Conservation (phyloP, 1,140 invertebrate genomes). For the Drosophila sulfurigaster region DNA sequence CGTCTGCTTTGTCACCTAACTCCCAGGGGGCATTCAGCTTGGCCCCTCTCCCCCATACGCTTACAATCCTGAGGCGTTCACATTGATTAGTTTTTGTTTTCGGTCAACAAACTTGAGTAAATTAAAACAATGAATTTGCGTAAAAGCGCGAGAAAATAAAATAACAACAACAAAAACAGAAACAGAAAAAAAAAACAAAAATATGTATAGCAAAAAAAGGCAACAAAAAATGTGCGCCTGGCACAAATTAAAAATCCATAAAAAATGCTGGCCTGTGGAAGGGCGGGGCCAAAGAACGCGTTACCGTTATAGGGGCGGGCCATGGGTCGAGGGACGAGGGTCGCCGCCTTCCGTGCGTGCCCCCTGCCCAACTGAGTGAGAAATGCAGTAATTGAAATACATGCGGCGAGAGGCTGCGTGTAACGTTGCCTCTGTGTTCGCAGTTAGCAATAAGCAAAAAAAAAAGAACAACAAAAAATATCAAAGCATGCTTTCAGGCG, state of each 20-base stretch:
- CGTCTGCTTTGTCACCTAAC: slow-evolving; percentile 57
- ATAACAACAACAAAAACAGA: background rate
- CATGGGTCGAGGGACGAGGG: background rate
- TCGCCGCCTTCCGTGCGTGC: background rate
- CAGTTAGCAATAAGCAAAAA: background rate
- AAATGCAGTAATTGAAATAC: slow-evolving; percentile 83
- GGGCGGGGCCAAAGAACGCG: slow-evolving; percentile 35
- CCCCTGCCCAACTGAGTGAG: slow-evolving; percentile 46
- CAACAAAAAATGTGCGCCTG: slow-evolving; percentile 53
- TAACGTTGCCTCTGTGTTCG: slow-evolving; percentile 30
- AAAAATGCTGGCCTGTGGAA: slow-evolving; percentile 22
- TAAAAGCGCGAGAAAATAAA: slow-evolving; percentile 66
- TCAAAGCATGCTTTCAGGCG: slow-evolving; percentile 51
- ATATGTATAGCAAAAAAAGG: slow-evolving; percentile 23
- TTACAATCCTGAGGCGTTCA: background rate
- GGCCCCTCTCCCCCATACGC: background rate
- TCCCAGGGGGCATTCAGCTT: slow-evolving; percentile 12
- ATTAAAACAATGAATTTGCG: slow-evolving; percentile 83
- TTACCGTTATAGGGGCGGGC: slow-evolving; percentile 7
- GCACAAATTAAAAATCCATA: slow-evolving; percentile 77
- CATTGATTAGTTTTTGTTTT: slow-evolving; percentile 83
- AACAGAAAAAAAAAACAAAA: slow-evolving; percentile 23
- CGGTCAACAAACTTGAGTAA: slow-evolving; percentile 82
- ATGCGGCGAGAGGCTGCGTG: slow-evolving; percentile 69
- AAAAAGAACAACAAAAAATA: slow-evolving; percentile 28